Evolutionary conservation across 2,888 invertebrate genomes (phyloP).

Genomic region (Synergus gifuensis): DNA sequence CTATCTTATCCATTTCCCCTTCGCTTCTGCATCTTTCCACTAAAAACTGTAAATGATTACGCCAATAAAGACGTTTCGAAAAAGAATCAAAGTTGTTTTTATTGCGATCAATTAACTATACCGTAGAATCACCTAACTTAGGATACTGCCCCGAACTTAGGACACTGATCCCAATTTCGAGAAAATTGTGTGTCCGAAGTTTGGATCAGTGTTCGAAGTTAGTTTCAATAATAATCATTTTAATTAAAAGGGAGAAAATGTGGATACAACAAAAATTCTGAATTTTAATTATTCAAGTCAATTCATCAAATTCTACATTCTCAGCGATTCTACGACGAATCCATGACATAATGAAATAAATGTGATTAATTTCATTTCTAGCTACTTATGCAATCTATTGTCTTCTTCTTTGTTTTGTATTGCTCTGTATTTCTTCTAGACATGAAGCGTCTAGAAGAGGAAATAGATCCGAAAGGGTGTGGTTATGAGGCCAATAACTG

Average conservation of each 20-base stretch:
- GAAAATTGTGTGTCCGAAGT: no score
- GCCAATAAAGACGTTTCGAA: slow-evolving; percentile 1
- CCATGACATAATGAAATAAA: background rate
- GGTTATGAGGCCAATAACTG: slow-evolving; percentile 29
- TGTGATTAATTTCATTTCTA: background rate
- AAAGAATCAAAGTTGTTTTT: background rate
- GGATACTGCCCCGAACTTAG: no score
- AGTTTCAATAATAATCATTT: no score
- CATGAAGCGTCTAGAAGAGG: slow-evolving; percentile 9
- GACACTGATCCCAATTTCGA: no score
- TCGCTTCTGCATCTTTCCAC: slow-evolving; percentile 20
- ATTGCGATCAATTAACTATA: background rate
- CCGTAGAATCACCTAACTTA: no score
- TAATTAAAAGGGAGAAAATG: no score
- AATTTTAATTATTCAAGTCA: no score
- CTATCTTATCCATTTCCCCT: background rate
- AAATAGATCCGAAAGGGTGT: slow-evolving; percentile 6
- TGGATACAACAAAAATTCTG: no score
- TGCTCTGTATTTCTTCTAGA: background rate
- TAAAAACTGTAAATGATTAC: background rate
- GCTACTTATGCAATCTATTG: slow-evolving; percentile 7
- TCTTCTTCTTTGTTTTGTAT: background rate
- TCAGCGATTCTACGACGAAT: background rate
- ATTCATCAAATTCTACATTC: no score
- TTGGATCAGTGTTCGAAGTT: no score